These are phyloP conservation scores for Epinephelus fuscoguttatus DNA, from an alignment of 2,113 vertebrate genomes.

Conservation along the genomic window DNA sequence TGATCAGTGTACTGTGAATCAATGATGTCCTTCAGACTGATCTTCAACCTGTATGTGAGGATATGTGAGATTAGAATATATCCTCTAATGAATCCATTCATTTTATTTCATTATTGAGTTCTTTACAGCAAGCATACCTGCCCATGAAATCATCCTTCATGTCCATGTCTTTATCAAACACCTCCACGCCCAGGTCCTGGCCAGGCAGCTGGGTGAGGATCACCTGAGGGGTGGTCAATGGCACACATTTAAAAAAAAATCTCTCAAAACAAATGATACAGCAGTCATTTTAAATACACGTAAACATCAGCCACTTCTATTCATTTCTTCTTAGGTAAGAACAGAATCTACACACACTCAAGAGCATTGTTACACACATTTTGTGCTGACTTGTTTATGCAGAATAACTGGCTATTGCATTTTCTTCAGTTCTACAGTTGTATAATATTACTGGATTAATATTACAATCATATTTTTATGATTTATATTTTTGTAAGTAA, in stretches of 20 bases:
- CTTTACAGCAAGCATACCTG: slow-evolving; percentile 78
- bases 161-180: slow-evolving; percentile 94
- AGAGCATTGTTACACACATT: too few relatives aligned
- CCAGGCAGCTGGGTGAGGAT: slow-evolving; percentile 89
- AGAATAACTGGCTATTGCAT: too few relatives aligned
- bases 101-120: background rate
- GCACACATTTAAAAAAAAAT: background rate
- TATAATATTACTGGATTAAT: too few relatives aligned
- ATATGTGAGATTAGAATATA: slow-evolving; percentile 28
- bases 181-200: slow-evolving; percentile 89
- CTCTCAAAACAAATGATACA: background rate
- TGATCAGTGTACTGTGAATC: slow-evolving; percentile 87
- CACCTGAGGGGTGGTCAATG: slow-evolving; percentile 79
- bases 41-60: slow-evolving; percentile 85
- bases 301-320: background rate
- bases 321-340: too few relatives aligned
- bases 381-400: too few relatives aligned
- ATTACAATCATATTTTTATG: too few relatives aligned
- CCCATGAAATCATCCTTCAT: slow-evolving; percentile 94
- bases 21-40: slow-evolving; percentile 87
- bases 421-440: too few relatives aligned
- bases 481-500: too few relatives aligned
- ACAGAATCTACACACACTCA: too few relatives aligned
- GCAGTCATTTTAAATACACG: background rate
- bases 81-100: background rate